Evolutionary conservation across 2,888 invertebrate genomes (phyloP).

Genomic region (Campoletis raptor): DNA sequence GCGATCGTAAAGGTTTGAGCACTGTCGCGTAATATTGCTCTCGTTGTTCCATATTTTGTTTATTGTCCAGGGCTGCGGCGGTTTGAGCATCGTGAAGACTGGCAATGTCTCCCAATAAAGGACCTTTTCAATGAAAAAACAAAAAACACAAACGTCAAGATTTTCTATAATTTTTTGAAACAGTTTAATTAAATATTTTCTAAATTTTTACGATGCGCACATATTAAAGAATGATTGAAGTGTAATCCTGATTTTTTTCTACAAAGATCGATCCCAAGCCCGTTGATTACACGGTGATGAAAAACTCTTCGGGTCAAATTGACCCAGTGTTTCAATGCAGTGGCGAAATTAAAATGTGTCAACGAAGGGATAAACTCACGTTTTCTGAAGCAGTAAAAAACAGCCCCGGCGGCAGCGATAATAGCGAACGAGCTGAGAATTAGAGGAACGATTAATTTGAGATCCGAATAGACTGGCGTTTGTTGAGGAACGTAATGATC

Average conservation of each 20-base stretch:
- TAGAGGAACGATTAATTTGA: conserved; percentile 83
- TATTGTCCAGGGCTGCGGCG: conserved; percentile 84
- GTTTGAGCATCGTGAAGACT: conserved; percentile 83
- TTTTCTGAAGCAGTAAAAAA: conserved; percentile 84
- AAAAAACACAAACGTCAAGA: too few relatives aligned
- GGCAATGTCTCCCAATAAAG: conserved; percentile 85
- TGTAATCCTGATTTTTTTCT: background rate
- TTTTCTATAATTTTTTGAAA: background rate
- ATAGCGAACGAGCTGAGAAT: conserved; percentile 83
- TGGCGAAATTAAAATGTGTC: too few relatives aligned
- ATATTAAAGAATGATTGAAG: background rate
- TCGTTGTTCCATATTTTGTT: conserved; percentile 84
- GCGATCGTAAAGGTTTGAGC: conserved; percentile 83
- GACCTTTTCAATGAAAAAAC: conserved; percentile 83
- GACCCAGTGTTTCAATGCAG: background rate
- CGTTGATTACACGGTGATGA: too few relatives aligned
- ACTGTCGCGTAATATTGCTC: conserved; percentile 84
- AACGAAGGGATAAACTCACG: conserved; percentile 75
- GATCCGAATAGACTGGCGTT: conserved; percentile 81
- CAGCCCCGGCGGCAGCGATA: conserved; percentile 82
- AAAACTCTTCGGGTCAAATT: background rate
- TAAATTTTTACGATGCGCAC: too few relatives aligned
- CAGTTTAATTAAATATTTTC: background rate
- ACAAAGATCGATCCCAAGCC: background rate
- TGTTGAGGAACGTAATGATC: conserved; percentile 83